These are phyloP conservation scores for Drosophila acutilabella DNA, from an alignment of 2,888 invertebrate genomes.

Conservation along the genomic window DNA sequence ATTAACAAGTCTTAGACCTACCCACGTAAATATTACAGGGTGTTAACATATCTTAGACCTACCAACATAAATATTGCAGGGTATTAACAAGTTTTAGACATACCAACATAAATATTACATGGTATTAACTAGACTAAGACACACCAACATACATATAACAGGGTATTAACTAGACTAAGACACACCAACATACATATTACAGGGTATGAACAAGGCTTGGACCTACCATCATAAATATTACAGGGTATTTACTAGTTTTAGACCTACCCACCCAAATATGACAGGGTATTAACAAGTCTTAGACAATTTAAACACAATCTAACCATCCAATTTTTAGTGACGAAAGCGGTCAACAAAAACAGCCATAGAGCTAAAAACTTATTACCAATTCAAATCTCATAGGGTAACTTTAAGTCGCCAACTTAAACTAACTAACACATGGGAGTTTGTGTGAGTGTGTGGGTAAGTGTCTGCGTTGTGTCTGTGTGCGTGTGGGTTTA, in stretches of 20 bases:
- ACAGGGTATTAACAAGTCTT: constrained; percentile 22
- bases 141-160: no score
- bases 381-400: background rate
- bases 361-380: no score
- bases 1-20: background rate
- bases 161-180: no score
- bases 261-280: no score
- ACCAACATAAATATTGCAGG: no score
- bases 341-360: no score
- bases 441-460: background rate
- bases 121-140: constrained; percentile 9
- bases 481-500: constrained; percentile 29
- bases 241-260: constrained; percentile 11
- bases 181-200: no score
- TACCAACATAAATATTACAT: background rate
- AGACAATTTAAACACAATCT: no score
- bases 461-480: constrained; percentile 28
- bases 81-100: no score
- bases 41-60: constrained; percentile 1
- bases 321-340: no score
- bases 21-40: constrained; percentile 9
- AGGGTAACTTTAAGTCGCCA: constrained; percentile 22
- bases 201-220: no score
- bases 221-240: no score
- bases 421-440: constrained; percentile 35